phyloP scores from a whole-genome alignment of 2,113 vertebrate genomes.

The Halichoerus grypus region DNA sequence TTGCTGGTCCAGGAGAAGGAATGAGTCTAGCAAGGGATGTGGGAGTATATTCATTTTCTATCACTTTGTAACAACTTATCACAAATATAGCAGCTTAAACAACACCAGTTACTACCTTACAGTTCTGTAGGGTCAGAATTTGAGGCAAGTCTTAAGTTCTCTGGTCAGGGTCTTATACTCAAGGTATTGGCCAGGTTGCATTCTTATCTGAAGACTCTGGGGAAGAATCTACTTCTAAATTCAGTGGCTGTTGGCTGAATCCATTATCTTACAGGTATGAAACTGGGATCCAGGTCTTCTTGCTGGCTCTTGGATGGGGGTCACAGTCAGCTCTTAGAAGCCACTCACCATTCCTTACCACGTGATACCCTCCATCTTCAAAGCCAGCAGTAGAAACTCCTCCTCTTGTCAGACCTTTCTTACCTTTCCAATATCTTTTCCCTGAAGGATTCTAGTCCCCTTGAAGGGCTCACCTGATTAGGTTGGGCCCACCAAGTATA shows the following conservation, averaged over 20 bases:
- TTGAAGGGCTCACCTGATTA: background rate
- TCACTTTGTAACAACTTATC: background rate
- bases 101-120: background rate
- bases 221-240: background rate
- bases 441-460: background rate
- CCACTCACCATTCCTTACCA: rapidly evolving
- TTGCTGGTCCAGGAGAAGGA: background rate
- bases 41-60: background rate
- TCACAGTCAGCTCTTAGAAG: background rate
- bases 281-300: background rate
- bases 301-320: background rate
- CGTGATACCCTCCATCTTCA: background rate
- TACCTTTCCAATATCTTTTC: background rate
- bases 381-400: background rate
- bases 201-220: background rate
- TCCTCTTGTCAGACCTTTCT: background rate
- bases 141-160: background rate
- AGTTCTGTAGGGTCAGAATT: background rate
- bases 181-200: rapidly evolving
- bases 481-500: background rate
- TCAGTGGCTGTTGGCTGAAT: background rate
- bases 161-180: background rate
- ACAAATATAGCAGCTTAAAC: background rate
- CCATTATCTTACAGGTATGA: background rate
- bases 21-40: background rate